These are phyloP conservation scores for Pseudeuparius sepicola DNA, from an alignment of 2,888 invertebrate species.

Conservation along the genomic window DNA sequence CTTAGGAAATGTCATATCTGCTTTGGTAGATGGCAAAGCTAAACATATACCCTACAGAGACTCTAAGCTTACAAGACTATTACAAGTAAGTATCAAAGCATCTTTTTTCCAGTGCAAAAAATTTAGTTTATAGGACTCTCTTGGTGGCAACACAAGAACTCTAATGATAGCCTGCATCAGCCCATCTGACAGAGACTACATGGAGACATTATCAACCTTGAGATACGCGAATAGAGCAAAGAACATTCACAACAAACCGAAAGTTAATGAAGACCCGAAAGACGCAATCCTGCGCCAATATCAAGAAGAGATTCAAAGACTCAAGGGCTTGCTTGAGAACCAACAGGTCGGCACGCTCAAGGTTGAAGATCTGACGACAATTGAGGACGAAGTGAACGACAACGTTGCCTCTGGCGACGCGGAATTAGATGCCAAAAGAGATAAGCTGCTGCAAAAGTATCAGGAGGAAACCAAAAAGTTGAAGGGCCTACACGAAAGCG, in stretches of 20 bases:
- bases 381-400: conserved; percentile 24
- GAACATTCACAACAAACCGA: conserved; percentile 76
- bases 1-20: conserved; percentile 82
- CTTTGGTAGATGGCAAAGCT: conserved; percentile 71
- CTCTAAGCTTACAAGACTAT: conserved; percentile 70
- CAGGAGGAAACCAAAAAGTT: conserved; percentile 44
- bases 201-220: conserved; percentile 73
- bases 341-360: conserved; percentile 25
- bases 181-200: conserved; percentile 72
- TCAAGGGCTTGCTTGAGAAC: conserved; percentile 49
- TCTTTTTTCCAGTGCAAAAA: no score
- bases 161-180: conserved; percentile 81
- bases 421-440: conserved; percentile 32
- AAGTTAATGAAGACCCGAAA: conserved; percentile 83
- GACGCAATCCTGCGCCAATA: conserved; percentile 78
- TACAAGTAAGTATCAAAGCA: conserved; percentile 52
- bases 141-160: conserved; percentile 82
- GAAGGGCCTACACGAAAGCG: conserved; percentile 36
- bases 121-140: conserved; percentile 48
- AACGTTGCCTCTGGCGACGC: conserved; percentile 21
- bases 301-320: conserved; percentile 69
- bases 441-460: conserved; percentile 41
- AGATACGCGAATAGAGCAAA: conserved; percentile 79
- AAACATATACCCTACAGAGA: conserved; percentile 76
- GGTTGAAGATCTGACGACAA: conserved; percentile 28